Base-by-base conservation (phyloP, 2,797 vertebrate species). In the Etheostoma perlongum region DNA sequence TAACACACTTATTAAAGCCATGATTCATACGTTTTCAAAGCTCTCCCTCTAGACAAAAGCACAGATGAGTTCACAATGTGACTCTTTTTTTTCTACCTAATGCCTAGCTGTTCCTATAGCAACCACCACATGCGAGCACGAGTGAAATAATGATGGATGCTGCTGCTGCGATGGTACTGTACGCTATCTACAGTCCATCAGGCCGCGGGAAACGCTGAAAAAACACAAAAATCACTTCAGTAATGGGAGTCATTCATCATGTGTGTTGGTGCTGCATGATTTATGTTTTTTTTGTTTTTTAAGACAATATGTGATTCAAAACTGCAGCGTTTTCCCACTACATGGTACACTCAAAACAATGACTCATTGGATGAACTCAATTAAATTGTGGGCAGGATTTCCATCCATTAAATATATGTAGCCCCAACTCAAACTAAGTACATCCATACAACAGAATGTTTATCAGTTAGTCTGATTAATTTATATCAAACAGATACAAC, bases 81-180 rank as follows among this genome's bases (percentile, higher is more conserved):
- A 60, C 10, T 18, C 58, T 53, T 25, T 30, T 36, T 42, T 42
- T 44, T 40, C 53, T n/a, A 60, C n/a, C 4, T 30, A 14, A 36
- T 9, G 42, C 66, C 67, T 72, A 52, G 57, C 65, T 40, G 89
- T 92, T 90, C 81, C 87, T 69, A 90, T 83, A 70, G 87, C 76
- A 86, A 90, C 88, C 61, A 61, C 52, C 60, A 70, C 63, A 76
- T n/a, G 47, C 4, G 5, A 67, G 61, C 57, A 68, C 2, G 9
- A 40, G 57, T n/a, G 65, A 60, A 51, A 42, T 30, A 10, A 16
- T 54, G 75, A 70, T 49, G 0, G 60, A 74, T 72, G 67, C n/a
- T 49, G 71, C 4, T 46, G 51, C 55, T 51, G 73, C 15, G 6
- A 6, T 27, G 6, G 27, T 63, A 6, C 16, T 10, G 64, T 69